Evolutionary conservation across 2,797 vertebrate genomes (phyloP).

Genomic region (Carcharodon carcharias): DNA sequence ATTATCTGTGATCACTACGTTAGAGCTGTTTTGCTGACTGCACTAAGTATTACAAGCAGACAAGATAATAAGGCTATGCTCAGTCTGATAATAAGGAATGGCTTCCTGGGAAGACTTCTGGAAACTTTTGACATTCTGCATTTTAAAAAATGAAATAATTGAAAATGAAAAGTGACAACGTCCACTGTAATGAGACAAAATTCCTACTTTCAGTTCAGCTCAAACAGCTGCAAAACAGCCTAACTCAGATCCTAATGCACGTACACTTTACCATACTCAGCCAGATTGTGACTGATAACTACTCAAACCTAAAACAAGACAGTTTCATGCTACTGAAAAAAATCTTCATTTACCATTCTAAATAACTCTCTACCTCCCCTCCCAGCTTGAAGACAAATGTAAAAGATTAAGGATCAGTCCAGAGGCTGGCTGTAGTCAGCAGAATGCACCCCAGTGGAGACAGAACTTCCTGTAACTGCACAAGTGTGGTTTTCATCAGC

Average conservation of each 20-base stretch:
- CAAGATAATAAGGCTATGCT: background rate
- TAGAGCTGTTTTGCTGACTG: background rate
- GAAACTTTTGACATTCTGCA: background rate
- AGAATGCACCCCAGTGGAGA: background rate
- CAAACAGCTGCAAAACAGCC: background rate
- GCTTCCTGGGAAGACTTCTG: background rate
- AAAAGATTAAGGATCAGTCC: background rate
- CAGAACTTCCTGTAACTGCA: conserved; percentile 21
- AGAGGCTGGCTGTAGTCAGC: background rate
- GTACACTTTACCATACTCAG: background rate
- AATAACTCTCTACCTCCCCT: background rate
- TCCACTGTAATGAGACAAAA: background rate
- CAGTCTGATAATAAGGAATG: background rate
- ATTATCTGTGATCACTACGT: background rate
- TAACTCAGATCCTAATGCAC: background rate
- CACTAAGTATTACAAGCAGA: background rate
- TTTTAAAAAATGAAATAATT: background rate
- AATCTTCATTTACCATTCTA: background rate
- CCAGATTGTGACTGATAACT: too few relatives aligned
- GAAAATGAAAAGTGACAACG: background rate
- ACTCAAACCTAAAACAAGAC: background rate
- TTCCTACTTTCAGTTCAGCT: background rate
- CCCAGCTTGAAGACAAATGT: background rate
- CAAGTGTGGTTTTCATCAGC: conserved; percentile 32
- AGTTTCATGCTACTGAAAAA: background rate